A percentile compares a stretch with the other conserved stretches of the same genome.
Evolutionary conservation across 2,888 invertebrate genomes (phyloP).

Genomic region (Drosophila kambysellisi): DNA sequence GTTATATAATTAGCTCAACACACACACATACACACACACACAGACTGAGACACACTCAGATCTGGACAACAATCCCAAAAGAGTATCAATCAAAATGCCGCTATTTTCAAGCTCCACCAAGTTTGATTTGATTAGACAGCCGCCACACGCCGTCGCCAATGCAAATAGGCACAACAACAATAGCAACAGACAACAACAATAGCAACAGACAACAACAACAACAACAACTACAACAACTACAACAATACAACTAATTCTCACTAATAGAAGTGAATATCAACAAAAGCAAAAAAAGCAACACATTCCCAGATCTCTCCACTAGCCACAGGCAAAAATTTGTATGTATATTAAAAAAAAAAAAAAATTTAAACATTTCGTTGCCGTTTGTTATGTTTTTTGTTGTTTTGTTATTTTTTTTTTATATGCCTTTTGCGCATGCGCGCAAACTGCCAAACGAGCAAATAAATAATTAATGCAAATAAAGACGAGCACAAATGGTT

Average conservation of each 20-base stretch:
- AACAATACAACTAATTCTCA: conserved; percentile 67
- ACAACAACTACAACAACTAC: conserved; percentile 17
- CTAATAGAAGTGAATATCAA: conserved; percentile 63
- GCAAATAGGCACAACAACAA: conserved; percentile 51
- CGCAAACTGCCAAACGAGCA: conserved; percentile 77
- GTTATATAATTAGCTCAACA: conserved; percentile 67
- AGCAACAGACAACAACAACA: conserved; percentile 15
- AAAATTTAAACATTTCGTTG: conserved; percentile 69
- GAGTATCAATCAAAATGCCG: conserved; percentile 69
- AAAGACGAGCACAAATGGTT: conserved; percentile 45
- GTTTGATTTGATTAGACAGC: conserved; percentile 74
- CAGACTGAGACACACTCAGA: not conserved
- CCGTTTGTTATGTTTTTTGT: conserved; percentile 31
- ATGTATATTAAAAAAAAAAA: conserved; percentile 63
- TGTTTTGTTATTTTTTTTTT: conserved; percentile 36
- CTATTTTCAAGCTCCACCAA: conserved; percentile 70
- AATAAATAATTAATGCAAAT: conserved; percentile 80
- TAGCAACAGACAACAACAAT: conserved; percentile 1
- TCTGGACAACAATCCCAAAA: conserved; percentile 22
- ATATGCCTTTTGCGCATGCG: conserved; percentile 79
- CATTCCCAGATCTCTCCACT: conserved; percentile 27
- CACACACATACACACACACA: not conserved
- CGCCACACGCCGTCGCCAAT: conserved; percentile 71
- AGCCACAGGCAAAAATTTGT: conserved; percentile 48
- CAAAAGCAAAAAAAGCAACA: conserved; percentile 13